Conservation (phyloP, 2,888 invertebrate species). For the Eilema depressum region DNA sequence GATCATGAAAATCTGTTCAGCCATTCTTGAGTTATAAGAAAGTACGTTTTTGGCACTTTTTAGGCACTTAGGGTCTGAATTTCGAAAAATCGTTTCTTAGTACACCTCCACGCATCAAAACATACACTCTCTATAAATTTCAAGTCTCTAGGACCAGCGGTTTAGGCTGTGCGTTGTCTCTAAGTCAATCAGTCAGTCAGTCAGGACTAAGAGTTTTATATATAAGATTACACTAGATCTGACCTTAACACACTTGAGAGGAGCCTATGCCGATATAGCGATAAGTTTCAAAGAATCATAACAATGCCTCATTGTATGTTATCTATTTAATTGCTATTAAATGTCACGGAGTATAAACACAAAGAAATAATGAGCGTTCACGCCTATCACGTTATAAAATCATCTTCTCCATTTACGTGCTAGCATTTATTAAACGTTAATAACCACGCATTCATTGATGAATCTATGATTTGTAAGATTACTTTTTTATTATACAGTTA, state of each 20-base stretch:
- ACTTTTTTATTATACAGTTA: background rate
- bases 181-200: too few species aligned
- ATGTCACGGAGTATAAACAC: constrained; percentile 7
- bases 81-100: too few species aligned
- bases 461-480: background rate
- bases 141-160: too few species aligned
- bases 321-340: constrained; percentile 17
- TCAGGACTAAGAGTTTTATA: too few species aligned
- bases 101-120: too few species aligned
- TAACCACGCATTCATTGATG: background rate
- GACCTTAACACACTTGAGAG: constrained; percentile 6
- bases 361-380: constrained; percentile 10
- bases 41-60: too few species aligned
- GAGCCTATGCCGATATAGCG: background rate
- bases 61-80: too few species aligned
- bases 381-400: constrained; percentile 12
- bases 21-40: too few species aligned
- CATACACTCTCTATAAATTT: too few species aligned
- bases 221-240: background rate
- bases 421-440: constrained; percentile 6
- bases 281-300: background rate
- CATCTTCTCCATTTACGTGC: background rate
- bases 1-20: too few species aligned
- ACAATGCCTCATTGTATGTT: constrained; percentile 16
- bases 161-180: too few species aligned